Evolutionary conservation across 2,888 invertebrate species (phyloP).

Genomic region (Sussaba pulchella): DNA sequence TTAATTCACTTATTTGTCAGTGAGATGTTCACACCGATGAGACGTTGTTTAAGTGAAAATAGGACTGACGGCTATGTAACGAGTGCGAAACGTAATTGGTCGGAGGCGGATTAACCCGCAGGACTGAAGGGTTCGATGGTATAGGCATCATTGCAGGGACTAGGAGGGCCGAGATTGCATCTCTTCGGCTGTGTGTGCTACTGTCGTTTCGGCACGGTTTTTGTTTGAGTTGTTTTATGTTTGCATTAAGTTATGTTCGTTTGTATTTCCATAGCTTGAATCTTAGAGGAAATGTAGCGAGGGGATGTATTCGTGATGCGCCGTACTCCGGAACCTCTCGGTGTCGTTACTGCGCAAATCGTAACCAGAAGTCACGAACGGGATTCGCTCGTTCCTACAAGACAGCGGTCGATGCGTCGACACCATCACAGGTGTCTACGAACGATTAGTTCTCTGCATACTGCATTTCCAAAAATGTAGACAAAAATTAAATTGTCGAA

Average conservation of each 20-base stretch:
- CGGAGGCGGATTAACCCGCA: neutral
- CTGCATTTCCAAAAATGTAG: neutral
- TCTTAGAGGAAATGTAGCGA: conserved; percentile 10
- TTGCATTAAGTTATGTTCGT: too few relatives aligned
- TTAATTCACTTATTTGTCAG: too few relatives aligned
- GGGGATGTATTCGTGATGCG: conserved; percentile 9
- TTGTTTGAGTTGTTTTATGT: neutral
- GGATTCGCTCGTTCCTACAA: neutral
- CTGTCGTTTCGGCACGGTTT: conserved; percentile 4
- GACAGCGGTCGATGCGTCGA: neutral
- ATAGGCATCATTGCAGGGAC: neutral
- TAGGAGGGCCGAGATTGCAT: conserved; percentile 18
- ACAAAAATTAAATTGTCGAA: neutral
- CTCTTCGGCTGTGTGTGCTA: conserved; percentile 7
- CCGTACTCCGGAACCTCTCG: neutral
- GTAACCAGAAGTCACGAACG: neutral
- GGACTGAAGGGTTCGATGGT: conserved; percentile 1
- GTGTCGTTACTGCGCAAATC: conserved; percentile 2
- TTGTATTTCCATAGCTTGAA: neutral
- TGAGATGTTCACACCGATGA: neutral
- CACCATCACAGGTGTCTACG: neutral
- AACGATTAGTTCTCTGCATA: neutral
- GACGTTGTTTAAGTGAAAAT: neutral
- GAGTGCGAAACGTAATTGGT: conserved; percentile 1
- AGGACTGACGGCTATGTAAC: too few relatives aligned